Conservation (phyloP, 2,113 vertebrate species). For the Pluvialis apricaria region DNA sequence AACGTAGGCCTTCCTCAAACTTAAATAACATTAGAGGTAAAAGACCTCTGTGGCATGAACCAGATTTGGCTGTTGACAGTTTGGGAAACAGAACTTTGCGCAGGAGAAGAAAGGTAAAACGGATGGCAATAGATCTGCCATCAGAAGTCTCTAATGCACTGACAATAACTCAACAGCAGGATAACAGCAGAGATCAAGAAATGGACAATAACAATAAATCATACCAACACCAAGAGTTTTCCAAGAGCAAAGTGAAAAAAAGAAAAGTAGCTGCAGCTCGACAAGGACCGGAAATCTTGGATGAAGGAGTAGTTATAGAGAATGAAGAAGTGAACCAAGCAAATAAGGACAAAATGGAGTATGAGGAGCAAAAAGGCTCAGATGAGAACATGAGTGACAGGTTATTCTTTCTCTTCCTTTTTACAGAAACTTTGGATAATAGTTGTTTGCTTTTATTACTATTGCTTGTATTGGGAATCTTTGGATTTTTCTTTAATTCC, state of each 20-base stretch:
- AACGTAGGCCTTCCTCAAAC: conserved; percentile 77
- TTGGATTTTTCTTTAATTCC: not conserved
- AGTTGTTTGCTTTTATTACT: not conserved
- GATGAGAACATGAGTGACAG: conserved; percentile 99
- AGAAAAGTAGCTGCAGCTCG: conserved; percentile 82
- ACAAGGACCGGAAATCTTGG: conserved; percentile 77
- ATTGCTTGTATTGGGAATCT: not conserved
- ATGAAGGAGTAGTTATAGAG: conserved; percentile 80
- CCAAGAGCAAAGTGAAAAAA: conserved; percentile 89
- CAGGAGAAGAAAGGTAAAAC: conserved; percentile 91
- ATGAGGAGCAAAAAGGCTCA: conserved; percentile 92
- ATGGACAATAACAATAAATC: conserved; percentile 75
- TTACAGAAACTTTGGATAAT: not conserved
- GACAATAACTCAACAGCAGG: conserved; percentile 78
- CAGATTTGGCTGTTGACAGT: conserved; percentile 78
- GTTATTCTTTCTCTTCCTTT: conserved; percentile 76
- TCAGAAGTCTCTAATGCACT: conserved; percentile 79
- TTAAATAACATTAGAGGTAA: conserved; percentile 80
- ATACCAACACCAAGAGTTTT: conserved; percentile 71
- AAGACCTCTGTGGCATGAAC: conserved; percentile 77
- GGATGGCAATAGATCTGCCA: conserved; percentile 93
- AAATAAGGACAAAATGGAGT: conserved; percentile 94
- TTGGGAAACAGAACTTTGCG: conserved; percentile 86
- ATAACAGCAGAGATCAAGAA: conserved; percentile 72
- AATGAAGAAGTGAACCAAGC: conserved; percentile 73